phyloP scores from a whole-genome alignment of 2,888 invertebrate genomes.

The Apamea sordens region DNA sequence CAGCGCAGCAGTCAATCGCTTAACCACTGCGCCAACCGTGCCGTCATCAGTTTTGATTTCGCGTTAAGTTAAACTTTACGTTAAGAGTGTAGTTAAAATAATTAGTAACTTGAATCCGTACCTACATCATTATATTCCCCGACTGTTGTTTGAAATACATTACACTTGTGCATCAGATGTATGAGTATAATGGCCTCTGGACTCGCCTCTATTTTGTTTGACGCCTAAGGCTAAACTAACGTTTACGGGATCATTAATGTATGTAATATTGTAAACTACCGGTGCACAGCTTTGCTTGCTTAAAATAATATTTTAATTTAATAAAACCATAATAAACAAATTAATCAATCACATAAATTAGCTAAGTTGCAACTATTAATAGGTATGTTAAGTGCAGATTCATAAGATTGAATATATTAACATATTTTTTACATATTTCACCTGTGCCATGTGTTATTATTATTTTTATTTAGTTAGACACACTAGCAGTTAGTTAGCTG shows the following conservation, averaged over 20 bases:
- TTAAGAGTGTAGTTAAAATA: neutral
- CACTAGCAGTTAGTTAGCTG: neutral
- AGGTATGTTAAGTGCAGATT: neutral
- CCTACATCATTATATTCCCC: neutral
- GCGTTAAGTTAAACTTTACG: neutral
- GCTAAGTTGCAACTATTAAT: neutral
- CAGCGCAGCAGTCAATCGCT: no score
- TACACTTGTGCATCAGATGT: neutral
- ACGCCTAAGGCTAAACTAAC: neutral
- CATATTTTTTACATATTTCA: slow-evolving; percentile 22
- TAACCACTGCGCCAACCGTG: no score
- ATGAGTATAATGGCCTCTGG: neutral
- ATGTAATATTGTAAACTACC: neutral
- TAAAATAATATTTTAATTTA: neutral
- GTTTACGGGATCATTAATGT: neutral
- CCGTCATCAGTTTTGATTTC: no score
- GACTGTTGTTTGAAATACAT: neutral
- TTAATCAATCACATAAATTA: neutral
- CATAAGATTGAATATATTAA: neutral
- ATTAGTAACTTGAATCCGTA: neutral
- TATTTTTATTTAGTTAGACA: neutral
- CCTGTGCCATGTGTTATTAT: neutral
- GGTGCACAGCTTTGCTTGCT: neutral
- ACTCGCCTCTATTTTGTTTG: neutral
- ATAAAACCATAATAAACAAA: no score